phyloP scores from a whole-genome alignment of 1,140 invertebrate genomes.

The Drosophila baimaii region DNA sequence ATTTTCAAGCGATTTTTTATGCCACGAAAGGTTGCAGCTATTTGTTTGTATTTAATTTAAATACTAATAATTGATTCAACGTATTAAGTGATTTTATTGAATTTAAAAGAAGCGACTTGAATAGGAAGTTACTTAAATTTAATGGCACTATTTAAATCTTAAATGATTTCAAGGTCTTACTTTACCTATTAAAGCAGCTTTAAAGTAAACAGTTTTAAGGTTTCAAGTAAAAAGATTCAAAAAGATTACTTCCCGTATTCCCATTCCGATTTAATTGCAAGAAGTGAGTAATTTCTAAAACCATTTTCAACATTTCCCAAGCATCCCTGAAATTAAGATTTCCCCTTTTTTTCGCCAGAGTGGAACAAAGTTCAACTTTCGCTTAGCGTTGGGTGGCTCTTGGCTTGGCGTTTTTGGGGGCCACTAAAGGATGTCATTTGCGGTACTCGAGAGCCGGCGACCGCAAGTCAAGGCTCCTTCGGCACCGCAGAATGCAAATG shows the following conservation, averaged over 20 bases:
- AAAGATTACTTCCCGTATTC: no score
- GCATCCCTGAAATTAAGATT: slow-evolving; percentile 6
- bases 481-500: slow-evolving; percentile 28
- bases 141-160: no score
- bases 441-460: slow-evolving; percentile 3
- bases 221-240: no score
- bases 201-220: no score
- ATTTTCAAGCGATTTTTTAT: slow-evolving; percentile 26
- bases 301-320: neutral
- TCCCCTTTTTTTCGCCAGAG: slow-evolving; percentile 6
- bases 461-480: slow-evolving; percentile 33
- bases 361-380: slow-evolving; percentile 25
- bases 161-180: no score
- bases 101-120: no score
- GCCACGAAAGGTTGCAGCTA: neutral
- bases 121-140: neutral
- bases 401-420: neutral
- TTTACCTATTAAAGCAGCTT: no score
- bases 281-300: neutral
- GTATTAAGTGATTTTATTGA: no score
- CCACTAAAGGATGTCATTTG: slow-evolving; percentile 36
- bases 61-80: neutral
- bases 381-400: neutral
- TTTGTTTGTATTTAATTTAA: neutral
- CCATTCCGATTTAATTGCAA: no score